Conservation (phyloP, 2,797 vertebrate genomes). For the Megalops cyprinoides region DNA sequence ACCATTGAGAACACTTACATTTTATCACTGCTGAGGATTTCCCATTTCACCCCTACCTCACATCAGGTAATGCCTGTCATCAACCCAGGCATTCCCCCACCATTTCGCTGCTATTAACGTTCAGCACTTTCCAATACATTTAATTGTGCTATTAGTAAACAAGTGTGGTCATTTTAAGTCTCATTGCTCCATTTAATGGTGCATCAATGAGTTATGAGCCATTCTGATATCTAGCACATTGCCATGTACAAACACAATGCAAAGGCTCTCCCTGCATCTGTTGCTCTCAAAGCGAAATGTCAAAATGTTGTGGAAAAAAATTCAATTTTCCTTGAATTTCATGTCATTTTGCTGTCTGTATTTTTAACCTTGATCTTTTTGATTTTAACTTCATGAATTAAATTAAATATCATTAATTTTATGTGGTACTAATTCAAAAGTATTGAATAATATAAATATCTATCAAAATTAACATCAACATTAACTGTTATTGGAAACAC, state of each 20-base stretch:
- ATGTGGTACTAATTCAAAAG: too few relatives aligned
- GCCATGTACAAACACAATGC: neutral
- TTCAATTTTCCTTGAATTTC: slow-evolving; percentile 1
- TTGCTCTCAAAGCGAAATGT: neutral
- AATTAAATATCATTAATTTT: neutral
- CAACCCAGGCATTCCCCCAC: neutral
- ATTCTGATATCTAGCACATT: slow-evolving; percentile 23
- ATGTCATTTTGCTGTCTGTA: neutral
- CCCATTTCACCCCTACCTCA: slow-evolving; percentile 8
- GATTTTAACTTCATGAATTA: neutral
- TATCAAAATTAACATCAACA: neutral
- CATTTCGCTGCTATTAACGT: slow-evolving; percentile 33
- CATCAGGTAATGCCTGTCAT: slow-evolving; percentile 15
- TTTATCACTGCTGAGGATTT: slow-evolving; percentile 15
- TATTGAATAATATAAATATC: neutral
- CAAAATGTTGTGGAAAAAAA: neutral
- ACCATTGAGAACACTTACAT: neutral
- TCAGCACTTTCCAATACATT: slow-evolving; percentile 26
- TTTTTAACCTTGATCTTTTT: too few relatives aligned
- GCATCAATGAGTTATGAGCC: slow-evolving; percentile 30
- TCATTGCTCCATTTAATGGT: slow-evolving; percentile 33
- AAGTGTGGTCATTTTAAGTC: slow-evolving; percentile 35
- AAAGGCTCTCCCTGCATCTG: slow-evolving; percentile 10
- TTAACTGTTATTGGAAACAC: neutral
- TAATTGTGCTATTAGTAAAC: slow-evolving; percentile 41